These are phyloP conservation scores for Bettongia penicillata DNA, from an alignment of 2,113 vertebrate species.

Conservation along the genomic window DNA sequence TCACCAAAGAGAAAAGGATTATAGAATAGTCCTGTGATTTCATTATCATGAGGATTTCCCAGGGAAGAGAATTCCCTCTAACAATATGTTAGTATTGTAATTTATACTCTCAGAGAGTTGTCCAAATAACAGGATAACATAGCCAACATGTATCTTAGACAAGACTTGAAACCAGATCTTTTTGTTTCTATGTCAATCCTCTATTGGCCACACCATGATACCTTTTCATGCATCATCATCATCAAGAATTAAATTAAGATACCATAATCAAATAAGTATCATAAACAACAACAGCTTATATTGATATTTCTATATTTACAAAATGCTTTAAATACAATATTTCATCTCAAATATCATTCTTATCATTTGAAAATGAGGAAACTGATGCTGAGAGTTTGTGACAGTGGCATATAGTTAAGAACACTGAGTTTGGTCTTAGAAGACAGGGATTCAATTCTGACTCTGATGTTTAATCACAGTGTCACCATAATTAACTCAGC, in stretches of 20 bases:
- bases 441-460: background rate
- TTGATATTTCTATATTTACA: background rate
- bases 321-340: background rate
- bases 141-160: no score
- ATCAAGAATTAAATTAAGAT: background rate
- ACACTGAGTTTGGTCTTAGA: background rate
- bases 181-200: no score
- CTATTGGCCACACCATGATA: no score
- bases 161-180: no score
- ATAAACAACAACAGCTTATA: background rate
- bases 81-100: background rate
- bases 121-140: no score
- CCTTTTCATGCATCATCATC: no score
- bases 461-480: background rate
- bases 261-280: background rate
- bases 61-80: background rate
- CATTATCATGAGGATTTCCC: constrained; percentile 7
- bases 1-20: background rate
- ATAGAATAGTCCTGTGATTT: no score
- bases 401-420: background rate
- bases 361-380: background rate
- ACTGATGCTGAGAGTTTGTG: background rate
- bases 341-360: background rate
- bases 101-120: no score
- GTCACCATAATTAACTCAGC: background rate